Evolutionary conservation across 2,888 invertebrate species (phyloP), one percentile per base, ranked within the genome.

Genomic region (Cosmia trapezina): DNA sequence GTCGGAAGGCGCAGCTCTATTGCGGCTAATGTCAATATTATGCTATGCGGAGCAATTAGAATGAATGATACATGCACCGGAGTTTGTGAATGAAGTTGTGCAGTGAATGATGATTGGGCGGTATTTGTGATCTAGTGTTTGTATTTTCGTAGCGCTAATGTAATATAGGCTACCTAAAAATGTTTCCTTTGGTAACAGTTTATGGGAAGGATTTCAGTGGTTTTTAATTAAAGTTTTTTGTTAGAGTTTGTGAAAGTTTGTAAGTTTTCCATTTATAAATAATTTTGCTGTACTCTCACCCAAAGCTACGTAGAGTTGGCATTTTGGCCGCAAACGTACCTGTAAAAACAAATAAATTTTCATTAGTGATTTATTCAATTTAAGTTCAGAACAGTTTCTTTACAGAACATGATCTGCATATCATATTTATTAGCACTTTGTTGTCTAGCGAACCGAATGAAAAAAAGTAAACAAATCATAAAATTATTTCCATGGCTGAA

Each of bases 21-120:
- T 65, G 70, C 74, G 68, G 59, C 60, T 78, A 69, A 73, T 74
- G 78, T 66, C 73, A 76, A 78, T 80, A 80, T 76, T 74, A 74
- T 74, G 43, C 68, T 53, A 43, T 70, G 60, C 54, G n/a, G 28
- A 51, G 33, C 47, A 51, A 56, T 72, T 72, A 57, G 60, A 67
- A 57, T 79, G 59, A 82, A 73, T 76, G 73, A 62, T 76, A 66
- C 49, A 60, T 70, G 45, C 17, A 17, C 47, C 37, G 41, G 28
- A 22, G 70, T 54, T 71, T 37, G 22, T 83, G 76, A 85, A 83
- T 84, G 83, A 73, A 78, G 33, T 56, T 47, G 22, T 69, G 41
- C 5, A 28, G 28, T 63, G 51, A 62, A 71, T 77, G 45, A 63
- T 73, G 53, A 72, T 43, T 59, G 11, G 4, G 61, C 43, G 64